phyloP scores from a whole-genome alignment of 2,888 invertebrate species.

The Scotopteryx bipunctaria region DNA sequence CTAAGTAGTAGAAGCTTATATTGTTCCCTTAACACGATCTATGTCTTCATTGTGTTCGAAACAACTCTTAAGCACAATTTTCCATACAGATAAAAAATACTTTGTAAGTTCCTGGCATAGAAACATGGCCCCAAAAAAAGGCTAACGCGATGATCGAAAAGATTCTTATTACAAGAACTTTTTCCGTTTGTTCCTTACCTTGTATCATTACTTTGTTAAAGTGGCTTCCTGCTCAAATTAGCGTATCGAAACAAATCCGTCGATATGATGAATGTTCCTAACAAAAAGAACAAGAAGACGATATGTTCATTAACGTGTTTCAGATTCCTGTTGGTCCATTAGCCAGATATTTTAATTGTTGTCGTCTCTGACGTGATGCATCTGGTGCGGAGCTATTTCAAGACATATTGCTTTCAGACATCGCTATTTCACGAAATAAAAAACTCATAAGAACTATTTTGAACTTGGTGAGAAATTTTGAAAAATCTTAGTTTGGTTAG shows the following conservation, averaged over 20 bases:
- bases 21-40: too few relatives aligned
- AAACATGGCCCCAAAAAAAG: too few relatives aligned
- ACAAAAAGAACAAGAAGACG: slow-evolving; percentile 63
- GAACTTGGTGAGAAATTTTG: too few relatives aligned
- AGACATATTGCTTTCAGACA: slow-evolving; percentile 77
- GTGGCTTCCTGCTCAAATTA: slow-evolving; percentile 19
- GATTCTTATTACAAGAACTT: too few relatives aligned
- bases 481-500: too few relatives aligned
- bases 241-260: slow-evolving; percentile 43
- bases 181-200: neutral
- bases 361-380: slow-evolving; percentile 70
- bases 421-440: slow-evolving; percentile 62
- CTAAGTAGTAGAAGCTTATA: too few relatives aligned
- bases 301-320: slow-evolving; percentile 80
- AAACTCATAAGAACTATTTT: too few relatives aligned
- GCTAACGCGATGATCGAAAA: too few relatives aligned
- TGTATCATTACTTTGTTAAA: slow-evolving; percentile 11
- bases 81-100: too few relatives aligned
- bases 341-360: slow-evolving; percentile 82
- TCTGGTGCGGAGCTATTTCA: slow-evolving; percentile 77
- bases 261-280: slow-evolving; percentile 62
- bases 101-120: too few relatives aligned
- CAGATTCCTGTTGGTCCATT: slow-evolving; percentile 77
- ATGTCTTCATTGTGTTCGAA: too few relatives aligned
- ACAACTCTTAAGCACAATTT: too few relatives aligned